Base-by-base conservation (phyloP, 92 coral and sea anemone species). In the Zoanthus sociatus region DNA sequence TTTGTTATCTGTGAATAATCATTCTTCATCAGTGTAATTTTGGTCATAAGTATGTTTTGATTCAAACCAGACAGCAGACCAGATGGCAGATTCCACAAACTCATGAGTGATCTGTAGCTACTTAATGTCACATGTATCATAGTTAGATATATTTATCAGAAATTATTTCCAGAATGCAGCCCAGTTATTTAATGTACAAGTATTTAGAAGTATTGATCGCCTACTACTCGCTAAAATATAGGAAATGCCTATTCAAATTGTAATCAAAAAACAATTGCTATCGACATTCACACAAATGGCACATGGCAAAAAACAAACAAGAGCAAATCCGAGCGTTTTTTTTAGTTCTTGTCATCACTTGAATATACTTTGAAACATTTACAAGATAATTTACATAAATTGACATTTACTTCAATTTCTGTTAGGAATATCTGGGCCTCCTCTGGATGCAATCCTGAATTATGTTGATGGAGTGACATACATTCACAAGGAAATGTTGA, bases 391-490 rank as follows among this genome's bases (percentile, higher is more conserved):
- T 73, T 17, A 33, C 77, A 73, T 73, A 73, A 73, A 44, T 73
- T 73, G 47, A 73, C 47, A 21, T 73, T 73, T 73, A 73, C 77
- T 73, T 73, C 77, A 73, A 73, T 73, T 73, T 63, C 69, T 63
- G 69, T 63, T 63, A 63, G 69, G 69, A 63, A 63, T 63, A 63
- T 63, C 69, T 45, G 89, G 89, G 31, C 75, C 77, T 76, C 78
- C 89, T 76, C 63, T 86, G 61, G 89, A 86, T 53, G 89, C 83
- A 44, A 78, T 87, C 32, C 48, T 79, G 74, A 87, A 87, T 63
- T 87, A 87, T 79, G 86, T 79, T 53, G 86, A 79, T 87, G 86
- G 74, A 7, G 81, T 87, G 73, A 78, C 90, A 37, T 72, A 79
- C 45, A 78, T 26, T 47, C 87, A 87, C 46, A 87, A 76, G 90